Base-by-base conservation (phyloP, 1,140 invertebrate species). In the Sarcophaga peregrina region DNA sequence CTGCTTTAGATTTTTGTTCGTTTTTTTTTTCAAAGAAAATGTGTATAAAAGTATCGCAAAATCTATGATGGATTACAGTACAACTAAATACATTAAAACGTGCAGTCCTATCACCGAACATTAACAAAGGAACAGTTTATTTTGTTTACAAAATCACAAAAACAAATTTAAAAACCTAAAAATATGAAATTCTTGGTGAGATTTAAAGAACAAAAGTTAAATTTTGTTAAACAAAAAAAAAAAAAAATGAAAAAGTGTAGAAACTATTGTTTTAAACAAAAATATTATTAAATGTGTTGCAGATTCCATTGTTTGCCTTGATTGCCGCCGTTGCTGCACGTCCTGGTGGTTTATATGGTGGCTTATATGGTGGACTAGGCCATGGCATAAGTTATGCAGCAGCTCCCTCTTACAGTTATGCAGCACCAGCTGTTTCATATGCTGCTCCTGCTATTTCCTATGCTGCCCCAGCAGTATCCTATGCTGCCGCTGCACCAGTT, bases 261-360 rank as follows among this genome's bases (percentile, higher is more conserved):
- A 10, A 17, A 50, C 45, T 37, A 13, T 76, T 48, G 0, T 81
- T 37, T 72, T 25, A 46, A 15, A 13, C 20, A 62, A 25, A 25
- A 37, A 52, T 45, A 3, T 45, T 62, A 13, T 74, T 10, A 11
- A 10, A 76, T 72, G 58, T 5, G 1, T 75, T 85, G 83, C 85
- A 88, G 85, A 86, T 89, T 45, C 45, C 25, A 37, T 37, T 82
- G 54, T 84, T 84, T 76, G 84, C 86, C 80, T 84, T 87, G 83
- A 78, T 89, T 84, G 88, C 87, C 46, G 87, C 81, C 20, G 87
- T 84, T 8, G 85, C 82, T 48, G 88, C 88, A 20, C 86, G 86
- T 58, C 86, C 86, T 54, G 86, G 86, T n/a, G 13, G 84, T 45
- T 76, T 78, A 80, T 86, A 54, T 76, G 68, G 80, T 50, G 82